A percentile compares a stretch with the other conserved stretches of the same genome.
Evolutionary conservation across 2,113 vertebrate genomes (phyloP).

Genomic region (Etheostoma spectabile): DNA sequence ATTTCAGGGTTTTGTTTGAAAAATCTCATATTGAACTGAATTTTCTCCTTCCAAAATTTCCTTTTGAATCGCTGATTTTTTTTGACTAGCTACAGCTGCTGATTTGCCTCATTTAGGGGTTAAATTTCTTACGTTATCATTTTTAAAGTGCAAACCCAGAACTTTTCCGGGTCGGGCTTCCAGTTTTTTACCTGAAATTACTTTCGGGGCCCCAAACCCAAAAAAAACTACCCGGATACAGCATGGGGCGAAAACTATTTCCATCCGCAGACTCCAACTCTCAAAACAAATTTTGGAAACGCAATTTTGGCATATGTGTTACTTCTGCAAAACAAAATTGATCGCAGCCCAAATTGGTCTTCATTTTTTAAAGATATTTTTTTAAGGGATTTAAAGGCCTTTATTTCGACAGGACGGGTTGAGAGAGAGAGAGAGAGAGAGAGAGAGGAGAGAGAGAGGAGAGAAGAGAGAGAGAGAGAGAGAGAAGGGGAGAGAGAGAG

Average conservation of each 20-base stretch:
- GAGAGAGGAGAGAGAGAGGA: too few species aligned
- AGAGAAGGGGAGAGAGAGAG: too few species aligned
- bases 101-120: neutral
- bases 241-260: neutral
- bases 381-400: too few species aligned
- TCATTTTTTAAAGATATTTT: too few species aligned
- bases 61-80: slow-evolving; percentile 25
- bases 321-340: too few species aligned
- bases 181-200: slow-evolving; percentile 5
- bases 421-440: too few species aligned
- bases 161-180: neutral
- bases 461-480: too few species aligned
- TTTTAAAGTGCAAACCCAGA: neutral
- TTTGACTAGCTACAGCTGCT: slow-evolving; percentile 18
- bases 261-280: neutral
- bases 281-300: neutral
- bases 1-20: neutral
- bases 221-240: neutral
- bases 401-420: too few species aligned
- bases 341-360: too few species aligned
- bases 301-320: too few species aligned
- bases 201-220: too few species aligned
- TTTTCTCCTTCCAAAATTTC: slow-evolving; percentile 16
- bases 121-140: slow-evolving; percentile 11
- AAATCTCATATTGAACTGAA: slow-evolving; percentile 4